Evolutionary conservation across 2,113 vertebrate species (phyloP).

Genomic region (Maccullochella peelii): DNA sequence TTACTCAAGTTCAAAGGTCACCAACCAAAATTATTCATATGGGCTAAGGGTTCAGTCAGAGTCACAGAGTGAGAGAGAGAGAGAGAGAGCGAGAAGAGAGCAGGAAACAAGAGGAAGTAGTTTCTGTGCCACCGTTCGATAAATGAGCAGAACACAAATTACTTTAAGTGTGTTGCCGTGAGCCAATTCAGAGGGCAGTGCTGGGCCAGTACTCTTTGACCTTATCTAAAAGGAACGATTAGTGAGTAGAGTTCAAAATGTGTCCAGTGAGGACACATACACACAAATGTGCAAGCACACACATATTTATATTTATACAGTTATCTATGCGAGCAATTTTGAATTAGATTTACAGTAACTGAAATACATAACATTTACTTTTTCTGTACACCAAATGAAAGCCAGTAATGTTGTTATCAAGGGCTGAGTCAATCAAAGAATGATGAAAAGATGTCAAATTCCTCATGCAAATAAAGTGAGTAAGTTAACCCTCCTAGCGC

Average conservation of each 20-base stretch:
- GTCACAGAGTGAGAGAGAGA: background rate
- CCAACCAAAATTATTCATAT: constrained; percentile 36
- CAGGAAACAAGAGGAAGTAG: constrained; percentile 24
- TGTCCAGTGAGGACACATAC: constrained; percentile 15
- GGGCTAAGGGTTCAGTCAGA: constrained; percentile 16
- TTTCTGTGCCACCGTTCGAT: constrained; percentile 49
- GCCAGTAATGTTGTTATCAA: background rate
- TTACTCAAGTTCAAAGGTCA: constrained; percentile 50
- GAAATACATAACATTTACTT: background rate
- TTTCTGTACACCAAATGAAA: background rate
- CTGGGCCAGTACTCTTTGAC: constrained; percentile 61
- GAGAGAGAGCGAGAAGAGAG: background rate
- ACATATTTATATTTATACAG: background rate
- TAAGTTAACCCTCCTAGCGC: background rate
- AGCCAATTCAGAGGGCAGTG: constrained; percentile 58
- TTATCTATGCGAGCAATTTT: background rate
- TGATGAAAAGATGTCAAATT: background rate
- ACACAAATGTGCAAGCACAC: background rate
- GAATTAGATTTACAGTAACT: background rate
- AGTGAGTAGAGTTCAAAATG: constrained; percentile 21
- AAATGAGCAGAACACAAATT: constrained; percentile 65
- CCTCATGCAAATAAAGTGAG: background rate
- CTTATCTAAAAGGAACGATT: constrained; percentile 54
- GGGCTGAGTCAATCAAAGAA: background rate
- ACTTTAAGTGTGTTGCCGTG: constrained; percentile 54